Evolutionary conservation across 2,797 vertebrate species (phyloP).

Genomic region (Emydoidea blandingii): DNA sequence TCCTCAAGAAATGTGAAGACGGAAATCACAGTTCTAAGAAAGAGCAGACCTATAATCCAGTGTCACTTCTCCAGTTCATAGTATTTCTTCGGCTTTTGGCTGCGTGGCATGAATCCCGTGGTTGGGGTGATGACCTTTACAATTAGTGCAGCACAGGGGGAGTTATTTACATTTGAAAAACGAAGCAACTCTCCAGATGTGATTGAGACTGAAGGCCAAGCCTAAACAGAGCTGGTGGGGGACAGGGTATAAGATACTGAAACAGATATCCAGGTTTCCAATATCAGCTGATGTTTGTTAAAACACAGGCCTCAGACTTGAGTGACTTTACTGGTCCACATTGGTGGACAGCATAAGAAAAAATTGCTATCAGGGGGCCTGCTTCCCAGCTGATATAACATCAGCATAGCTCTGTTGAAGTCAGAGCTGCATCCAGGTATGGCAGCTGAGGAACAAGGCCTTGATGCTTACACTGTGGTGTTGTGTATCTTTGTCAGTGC

Average conservation of each 20-base stretch:
- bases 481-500: not conserved
- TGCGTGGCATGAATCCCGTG: not conserved
- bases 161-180: not conserved
- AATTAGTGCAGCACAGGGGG: not conserved
- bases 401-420: not conserved
- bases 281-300: not conserved
- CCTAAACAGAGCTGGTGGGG: not conserved
- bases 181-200: not conserved
- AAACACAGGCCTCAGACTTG: not conserved
- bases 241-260: not conserved
- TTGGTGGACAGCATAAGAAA: not conserved
- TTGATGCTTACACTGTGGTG: accelerated
- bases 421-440: not conserved
- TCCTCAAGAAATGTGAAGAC: not conserved
- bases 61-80: not conserved
- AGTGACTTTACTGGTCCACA: not conserved
- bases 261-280: not conserved
- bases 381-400: not conserved
- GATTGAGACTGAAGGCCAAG: not conserved
- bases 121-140: not conserved
- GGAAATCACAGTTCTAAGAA: not conserved
- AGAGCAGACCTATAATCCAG: not conserved
- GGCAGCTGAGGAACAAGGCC: not conserved
- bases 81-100: not conserved
- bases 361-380: accelerated